Evolutionary conservation across 2,113 vertebrate genomes (phyloP).

Genomic region (Pygoscelis adeliae): DNA sequence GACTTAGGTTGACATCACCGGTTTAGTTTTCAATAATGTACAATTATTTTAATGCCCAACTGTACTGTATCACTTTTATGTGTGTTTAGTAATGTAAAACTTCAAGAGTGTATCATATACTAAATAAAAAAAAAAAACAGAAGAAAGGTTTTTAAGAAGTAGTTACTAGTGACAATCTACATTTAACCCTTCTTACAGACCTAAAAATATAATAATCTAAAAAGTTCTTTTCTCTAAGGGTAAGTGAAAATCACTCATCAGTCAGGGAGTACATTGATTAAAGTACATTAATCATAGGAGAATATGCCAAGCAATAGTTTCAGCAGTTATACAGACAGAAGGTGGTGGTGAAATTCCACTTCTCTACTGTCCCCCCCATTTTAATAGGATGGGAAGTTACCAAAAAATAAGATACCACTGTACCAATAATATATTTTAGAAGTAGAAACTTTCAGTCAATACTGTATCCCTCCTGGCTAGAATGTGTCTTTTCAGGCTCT

Average conservation of each 20-base stretch:
- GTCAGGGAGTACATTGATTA: not conserved
- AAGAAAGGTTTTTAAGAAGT: not conserved
- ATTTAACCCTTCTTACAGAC: not conserved
- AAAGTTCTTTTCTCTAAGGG: not conserved
- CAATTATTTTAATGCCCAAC: not conserved
- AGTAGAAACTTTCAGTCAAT: not conserved
- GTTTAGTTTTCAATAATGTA: not conserved
- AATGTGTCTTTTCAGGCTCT: not conserved
- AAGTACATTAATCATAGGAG: not conserved
- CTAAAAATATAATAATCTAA: not conserved
- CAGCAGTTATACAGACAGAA: not conserved
- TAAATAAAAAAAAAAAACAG: not conserved
- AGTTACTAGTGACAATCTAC: not conserved
- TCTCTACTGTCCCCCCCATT: not conserved
- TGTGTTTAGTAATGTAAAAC: not conserved
- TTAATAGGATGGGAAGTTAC: not conserved
- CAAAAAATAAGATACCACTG: not conserved
- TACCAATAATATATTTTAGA: not conserved
- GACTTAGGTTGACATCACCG: not conserved
- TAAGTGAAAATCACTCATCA: not conserved
- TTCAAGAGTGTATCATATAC: rapidly evolving
- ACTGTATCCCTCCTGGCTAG: not conserved
- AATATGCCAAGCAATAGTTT: not conserved
- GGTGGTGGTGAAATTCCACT: not conserved
- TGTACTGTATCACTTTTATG: not conserved